Conservation (phyloP, 2,797 vertebrate species). For the Cossypha dichroa region DNA sequence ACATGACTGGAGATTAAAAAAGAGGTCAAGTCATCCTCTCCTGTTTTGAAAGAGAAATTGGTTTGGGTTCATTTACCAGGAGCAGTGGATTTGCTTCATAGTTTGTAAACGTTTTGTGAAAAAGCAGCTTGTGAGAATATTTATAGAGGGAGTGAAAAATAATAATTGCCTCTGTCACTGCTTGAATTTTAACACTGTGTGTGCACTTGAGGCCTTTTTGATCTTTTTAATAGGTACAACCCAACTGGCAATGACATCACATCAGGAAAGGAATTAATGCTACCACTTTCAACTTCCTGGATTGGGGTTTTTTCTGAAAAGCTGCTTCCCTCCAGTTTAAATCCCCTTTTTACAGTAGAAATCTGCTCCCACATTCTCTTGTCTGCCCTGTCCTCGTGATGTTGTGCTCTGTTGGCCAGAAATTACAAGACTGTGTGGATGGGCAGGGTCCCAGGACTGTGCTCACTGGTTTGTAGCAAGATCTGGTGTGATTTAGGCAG, state of each 20-base stretch:
- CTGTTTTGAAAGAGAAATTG: not conserved
- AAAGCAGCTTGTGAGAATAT: slow-evolving; percentile 5
- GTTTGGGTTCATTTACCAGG: slow-evolving; percentile 15
- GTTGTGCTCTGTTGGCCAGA: not conserved
- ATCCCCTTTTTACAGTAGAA: not conserved
- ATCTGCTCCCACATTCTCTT: not conserved
- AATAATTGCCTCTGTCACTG: not conserved
- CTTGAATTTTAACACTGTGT: not conserved
- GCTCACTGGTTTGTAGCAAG: not conserved
- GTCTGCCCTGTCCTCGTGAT: not conserved
- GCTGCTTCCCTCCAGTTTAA: not conserved
- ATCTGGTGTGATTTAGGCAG: not conserved
- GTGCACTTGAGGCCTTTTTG: not conserved
- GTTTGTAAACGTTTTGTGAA: not conserved
- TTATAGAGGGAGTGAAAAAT: slow-evolving; percentile 1
- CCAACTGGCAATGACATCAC: not conserved
- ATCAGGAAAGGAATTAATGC: not conserved
- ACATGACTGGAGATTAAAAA: not conserved
- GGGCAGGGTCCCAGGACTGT: not conserved
- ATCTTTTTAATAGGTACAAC: not conserved
- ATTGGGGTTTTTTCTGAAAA: not conserved
- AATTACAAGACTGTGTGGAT: rapidly evolving
- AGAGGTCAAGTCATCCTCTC: not conserved
- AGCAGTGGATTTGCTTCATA: not conserved
- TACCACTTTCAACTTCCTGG: not conserved